Percentiles rank a stretch among this genome's conserved stretches.
phyloP scores from a whole-genome alignment of 2,888 invertebrate genomes.

The Limnephilus lunatus region DNA sequence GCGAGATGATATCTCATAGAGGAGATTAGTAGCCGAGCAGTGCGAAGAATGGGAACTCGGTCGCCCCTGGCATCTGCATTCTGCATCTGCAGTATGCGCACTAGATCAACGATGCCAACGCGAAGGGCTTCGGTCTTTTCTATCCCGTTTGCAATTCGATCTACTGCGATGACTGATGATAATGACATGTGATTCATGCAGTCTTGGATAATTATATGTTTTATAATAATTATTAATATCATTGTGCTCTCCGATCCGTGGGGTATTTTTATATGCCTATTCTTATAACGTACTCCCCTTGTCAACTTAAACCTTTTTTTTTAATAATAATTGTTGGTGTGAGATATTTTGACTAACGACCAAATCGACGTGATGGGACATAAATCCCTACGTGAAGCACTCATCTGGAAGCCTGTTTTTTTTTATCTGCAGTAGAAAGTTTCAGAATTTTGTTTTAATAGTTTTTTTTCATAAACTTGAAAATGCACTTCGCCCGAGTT shows the following conservation, averaged over 20 bases:
- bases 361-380: not conserved
- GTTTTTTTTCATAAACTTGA: not conserved
- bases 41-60: conserved; percentile 30
- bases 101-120: conserved; percentile 27
- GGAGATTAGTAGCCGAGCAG: not conserved
- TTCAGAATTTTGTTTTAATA: not conserved
- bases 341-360: not conserved
- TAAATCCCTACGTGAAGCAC: too few relatives aligned
- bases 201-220: not conserved
- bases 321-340: not conserved
- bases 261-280: not conserved
- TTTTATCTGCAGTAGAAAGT: too few relatives aligned
- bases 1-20: too few relatives aligned
- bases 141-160: conserved; percentile 23
- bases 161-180: conserved; percentile 10
- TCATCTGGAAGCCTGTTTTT: too few relatives aligned
- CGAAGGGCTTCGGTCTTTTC: conserved; percentile 30
- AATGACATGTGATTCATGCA: not conserved
- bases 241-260: not conserved
- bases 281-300: not conserved
- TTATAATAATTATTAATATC: not conserved
- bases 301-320: not conserved
- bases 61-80: not conserved
- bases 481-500: too few relatives aligned
- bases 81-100: not conserved